Conservation (phyloP, 1,140 invertebrate genomes). For the Periplaneta americana region DNA sequence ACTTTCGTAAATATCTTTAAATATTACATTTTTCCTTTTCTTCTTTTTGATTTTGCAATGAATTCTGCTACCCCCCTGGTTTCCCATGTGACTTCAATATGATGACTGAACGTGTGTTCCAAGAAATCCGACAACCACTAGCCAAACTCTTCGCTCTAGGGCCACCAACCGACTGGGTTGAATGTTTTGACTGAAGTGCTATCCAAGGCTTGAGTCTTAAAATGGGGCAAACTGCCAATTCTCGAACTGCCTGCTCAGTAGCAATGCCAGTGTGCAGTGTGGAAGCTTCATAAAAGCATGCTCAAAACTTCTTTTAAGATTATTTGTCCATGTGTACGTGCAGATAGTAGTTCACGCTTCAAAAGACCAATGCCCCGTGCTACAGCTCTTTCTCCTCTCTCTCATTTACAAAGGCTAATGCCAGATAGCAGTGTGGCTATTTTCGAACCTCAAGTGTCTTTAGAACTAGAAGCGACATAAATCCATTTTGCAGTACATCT, state of each 20-base stretch:
- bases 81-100: neutral
- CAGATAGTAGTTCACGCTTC: neutral
- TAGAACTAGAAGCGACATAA: neutral
- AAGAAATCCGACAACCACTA: too few relatives aligned
- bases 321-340: too few relatives aligned
- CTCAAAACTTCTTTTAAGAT: neutral
- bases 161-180: neutral
- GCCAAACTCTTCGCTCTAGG: neutral
- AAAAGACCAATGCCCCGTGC: neutral
- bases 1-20: neutral
- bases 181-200: neutral
- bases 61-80: neutral
- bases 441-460: neutral
- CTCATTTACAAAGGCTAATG: too few relatives aligned
- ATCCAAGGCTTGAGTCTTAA: neutral
- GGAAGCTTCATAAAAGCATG: neutral
- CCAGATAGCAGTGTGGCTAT: neutral
- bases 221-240: neutral
- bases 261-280: neutral
- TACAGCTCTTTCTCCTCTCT: neutral
- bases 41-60: neutral
- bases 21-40: neutral
- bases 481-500: neutral
- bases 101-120: too few relatives aligned
- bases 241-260: neutral